Percentiles rank a stretch among this genome's conserved stretches.
Evolutionary conservation across 2,888 invertebrate genomes (phyloP).

Genomic region (Nomada goodeniana): DNA sequence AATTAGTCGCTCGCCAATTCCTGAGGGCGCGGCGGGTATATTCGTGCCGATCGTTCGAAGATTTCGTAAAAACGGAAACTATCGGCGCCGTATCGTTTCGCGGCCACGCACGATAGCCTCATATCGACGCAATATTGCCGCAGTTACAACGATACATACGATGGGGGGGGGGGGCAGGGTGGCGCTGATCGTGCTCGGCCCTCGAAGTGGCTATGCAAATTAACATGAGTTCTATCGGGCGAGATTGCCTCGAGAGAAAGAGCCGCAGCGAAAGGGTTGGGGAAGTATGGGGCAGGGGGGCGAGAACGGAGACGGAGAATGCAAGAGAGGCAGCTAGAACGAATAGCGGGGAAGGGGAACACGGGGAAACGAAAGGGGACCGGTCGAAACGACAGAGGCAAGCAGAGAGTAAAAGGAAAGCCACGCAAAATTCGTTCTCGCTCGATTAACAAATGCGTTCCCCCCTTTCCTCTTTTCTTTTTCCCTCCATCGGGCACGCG

Average conservation of each 20-base stretch:
- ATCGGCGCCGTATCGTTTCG: constrained; percentile 57
- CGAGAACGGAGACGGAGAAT: constrained; percentile 1
- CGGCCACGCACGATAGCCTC: constrained; percentile 56
- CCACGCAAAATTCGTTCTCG: constrained; percentile 49
- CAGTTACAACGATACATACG: constrained; percentile 65
- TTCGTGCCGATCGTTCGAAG: constrained; percentile 36
- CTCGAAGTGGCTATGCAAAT: constrained; percentile 74
- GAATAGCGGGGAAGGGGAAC: too few relatives aligned
- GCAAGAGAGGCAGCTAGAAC: too few relatives aligned
- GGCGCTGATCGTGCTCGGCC: constrained; percentile 62
- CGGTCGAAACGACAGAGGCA: constrained; percentile 34
- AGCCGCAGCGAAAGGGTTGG: background rate
- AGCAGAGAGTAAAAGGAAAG: constrained; percentile 38
- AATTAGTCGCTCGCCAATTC: constrained; percentile 27
- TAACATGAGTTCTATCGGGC: constrained; percentile 68
- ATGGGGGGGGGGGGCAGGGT: constrained; percentile 47
- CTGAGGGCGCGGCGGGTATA: background rate
- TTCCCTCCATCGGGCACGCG: constrained; percentile 48
- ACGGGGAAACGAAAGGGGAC: constrained; percentile 29
- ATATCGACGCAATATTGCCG: constrained; percentile 64
- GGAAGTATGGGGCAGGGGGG: background rate
- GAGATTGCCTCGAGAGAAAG: constrained; percentile 61
- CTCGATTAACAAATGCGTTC: constrained; percentile 65
- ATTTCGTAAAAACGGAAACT: constrained; percentile 44
- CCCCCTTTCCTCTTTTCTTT: constrained; percentile 49